Evolutionary conservation across 2,113 vertebrate genomes (phyloP).

Genomic region (Mionectes macconnelli): DNA sequence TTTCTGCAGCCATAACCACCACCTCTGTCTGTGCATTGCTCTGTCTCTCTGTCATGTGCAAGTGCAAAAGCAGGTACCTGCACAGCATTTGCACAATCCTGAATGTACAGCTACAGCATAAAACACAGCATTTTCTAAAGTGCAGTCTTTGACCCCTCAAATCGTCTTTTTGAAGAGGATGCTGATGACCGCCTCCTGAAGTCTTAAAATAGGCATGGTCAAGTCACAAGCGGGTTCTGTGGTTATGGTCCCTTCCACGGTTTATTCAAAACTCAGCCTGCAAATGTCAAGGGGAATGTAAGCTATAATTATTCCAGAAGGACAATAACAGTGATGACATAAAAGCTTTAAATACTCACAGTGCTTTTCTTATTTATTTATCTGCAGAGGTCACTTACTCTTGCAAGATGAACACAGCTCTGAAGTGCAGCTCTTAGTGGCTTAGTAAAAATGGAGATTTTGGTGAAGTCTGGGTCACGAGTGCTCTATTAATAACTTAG

Average conservation of each 20-base stretch:
- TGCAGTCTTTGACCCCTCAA: background rate
- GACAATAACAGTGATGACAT: background rate
- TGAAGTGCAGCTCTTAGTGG: background rate
- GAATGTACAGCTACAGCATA: background rate
- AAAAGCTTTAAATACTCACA: background rate
- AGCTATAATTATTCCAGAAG: constrained; percentile 3
- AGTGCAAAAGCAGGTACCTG: background rate
- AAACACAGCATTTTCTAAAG: background rate
- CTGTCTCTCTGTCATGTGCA: background rate
- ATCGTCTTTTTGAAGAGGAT: background rate
- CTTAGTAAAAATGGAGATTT: background rate
- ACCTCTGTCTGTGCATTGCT: background rate
- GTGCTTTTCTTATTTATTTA: background rate
- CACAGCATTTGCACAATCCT: background rate
- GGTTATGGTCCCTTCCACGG: background rate
- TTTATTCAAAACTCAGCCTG: background rate
- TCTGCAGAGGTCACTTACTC: background rate
- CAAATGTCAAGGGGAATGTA: background rate
- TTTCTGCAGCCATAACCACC: background rate
- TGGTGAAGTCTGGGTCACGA: background rate
- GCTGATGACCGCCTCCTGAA: rapidly evolving
- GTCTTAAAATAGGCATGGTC: background rate
- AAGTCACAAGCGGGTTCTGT: background rate
- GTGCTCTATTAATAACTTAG: background rate
- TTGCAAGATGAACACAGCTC: background rate